phyloP scores from a whole-genome alignment of 2,888 invertebrate genomes.

The Folsomia manolachei region DNA sequence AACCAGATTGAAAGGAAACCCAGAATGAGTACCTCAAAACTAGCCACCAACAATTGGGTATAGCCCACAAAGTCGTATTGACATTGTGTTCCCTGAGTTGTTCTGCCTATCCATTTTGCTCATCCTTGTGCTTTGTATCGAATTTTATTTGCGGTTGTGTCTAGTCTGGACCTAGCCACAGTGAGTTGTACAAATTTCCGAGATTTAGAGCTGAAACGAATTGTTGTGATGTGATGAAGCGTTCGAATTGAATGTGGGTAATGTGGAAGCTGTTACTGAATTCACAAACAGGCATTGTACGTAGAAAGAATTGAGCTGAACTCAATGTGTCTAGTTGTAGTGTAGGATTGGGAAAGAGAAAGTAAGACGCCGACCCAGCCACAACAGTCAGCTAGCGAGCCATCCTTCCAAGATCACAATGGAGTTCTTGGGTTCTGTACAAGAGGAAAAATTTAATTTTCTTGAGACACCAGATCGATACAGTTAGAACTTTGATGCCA shows the following conservation, averaged over 20 bases:
- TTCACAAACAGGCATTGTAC: background rate
- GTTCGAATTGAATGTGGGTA: background rate
- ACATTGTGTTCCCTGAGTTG: too few species aligned
- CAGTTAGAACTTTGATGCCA: slow-evolving; percentile 18
- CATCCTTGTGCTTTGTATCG: too few species aligned
- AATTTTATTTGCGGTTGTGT: too few species aligned
- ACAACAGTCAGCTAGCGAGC: too few species aligned
- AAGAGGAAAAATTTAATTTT: slow-evolving; percentile 48
- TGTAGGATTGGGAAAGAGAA: background rate
- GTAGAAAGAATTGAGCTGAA: too few species aligned
- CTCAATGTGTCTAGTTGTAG: too few species aligned
- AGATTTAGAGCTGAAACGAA: background rate
- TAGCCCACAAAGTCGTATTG: too few species aligned
- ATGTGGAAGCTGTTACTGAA: background rate
- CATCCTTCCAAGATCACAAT: background rate
- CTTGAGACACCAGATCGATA: slow-evolving; percentile 47
- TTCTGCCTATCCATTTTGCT: too few species aligned
- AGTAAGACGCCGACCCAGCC: too few species aligned
- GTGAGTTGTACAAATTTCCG: background rate
- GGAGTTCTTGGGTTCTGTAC: slow-evolving; percentile 11
- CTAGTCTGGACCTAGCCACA: background rate
- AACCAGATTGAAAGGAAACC: too few species aligned
- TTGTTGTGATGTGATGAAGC: background rate
- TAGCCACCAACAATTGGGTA: too few species aligned
- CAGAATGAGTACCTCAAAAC: too few species aligned